Percentiles rank a stretch among this genome's conserved stretches.
Evolutionary conservation across 2,797 vertebrate genomes (phyloP).

Genomic region (Sebastes trivittatus): DNA sequence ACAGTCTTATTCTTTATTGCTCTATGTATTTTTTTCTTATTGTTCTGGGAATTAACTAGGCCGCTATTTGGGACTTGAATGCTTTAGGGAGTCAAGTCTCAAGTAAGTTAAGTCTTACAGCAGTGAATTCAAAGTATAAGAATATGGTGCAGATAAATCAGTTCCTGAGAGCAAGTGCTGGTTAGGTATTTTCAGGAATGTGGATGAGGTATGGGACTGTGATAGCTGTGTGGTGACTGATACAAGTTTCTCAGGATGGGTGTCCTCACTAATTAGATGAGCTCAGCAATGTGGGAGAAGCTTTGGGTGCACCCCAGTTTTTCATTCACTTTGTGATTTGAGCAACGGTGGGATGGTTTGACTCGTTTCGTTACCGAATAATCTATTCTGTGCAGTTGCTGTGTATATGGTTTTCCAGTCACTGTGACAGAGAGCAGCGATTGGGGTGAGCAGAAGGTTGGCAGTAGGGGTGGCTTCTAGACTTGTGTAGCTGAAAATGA

Average conservation of each 20-base stretch:
- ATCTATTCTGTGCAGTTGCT: too few relatives aligned
- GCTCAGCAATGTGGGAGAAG: neutral
- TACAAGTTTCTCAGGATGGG: neutral
- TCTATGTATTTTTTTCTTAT: too few relatives aligned
- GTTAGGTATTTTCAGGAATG: neutral
- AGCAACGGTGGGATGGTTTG: too few relatives aligned
- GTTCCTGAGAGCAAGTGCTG: neutral
- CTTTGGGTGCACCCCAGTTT: neutral
- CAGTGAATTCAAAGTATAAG: neutral
- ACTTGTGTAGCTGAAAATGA: neutral
- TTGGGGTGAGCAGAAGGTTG: neutral
- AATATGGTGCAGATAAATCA: too few relatives aligned
- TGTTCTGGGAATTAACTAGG: neutral
- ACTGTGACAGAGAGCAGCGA: neutral
- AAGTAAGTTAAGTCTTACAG: neutral
- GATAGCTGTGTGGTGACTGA: neutral
- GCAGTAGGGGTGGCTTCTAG: neutral
- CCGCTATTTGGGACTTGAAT: neutral
- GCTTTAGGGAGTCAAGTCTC: neutral
- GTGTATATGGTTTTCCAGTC: neutral
- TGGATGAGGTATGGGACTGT: neutral
- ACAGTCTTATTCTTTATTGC: neutral
- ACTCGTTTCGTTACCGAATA: too few relatives aligned
- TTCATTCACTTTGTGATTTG: too few relatives aligned
- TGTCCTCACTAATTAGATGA: neutral